Evolutionary conservation across 2,113 vertebrate genomes (phyloP).

Genomic region (Platysteira castanea): DNA sequence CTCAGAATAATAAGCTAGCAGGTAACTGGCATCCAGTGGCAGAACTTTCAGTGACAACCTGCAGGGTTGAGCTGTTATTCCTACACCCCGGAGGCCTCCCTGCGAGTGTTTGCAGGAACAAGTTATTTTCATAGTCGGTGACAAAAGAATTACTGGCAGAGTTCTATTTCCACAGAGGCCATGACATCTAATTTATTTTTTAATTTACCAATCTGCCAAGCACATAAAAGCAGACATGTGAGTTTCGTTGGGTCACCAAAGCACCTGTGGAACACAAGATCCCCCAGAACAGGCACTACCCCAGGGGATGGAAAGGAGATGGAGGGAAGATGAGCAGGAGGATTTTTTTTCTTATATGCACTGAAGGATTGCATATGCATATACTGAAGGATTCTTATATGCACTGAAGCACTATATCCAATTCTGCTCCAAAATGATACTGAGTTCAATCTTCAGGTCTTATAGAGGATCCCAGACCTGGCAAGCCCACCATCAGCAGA

Average conservation of each 20-base stretch:
- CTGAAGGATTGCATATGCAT: no score
- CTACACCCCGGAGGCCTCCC: neutral
- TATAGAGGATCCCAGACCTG: neutral
- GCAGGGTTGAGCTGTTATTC: neutral
- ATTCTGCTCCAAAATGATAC: neutral
- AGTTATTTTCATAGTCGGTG: neutral
- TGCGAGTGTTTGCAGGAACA: neutral
- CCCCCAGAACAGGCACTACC: neutral
- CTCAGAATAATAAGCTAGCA: neutral
- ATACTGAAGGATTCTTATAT: no score
- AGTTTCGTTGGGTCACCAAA: neutral
- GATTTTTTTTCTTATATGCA: no score
- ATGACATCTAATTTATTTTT: neutral
- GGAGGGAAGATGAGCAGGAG: accelerated
- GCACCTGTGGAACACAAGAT: neutral
- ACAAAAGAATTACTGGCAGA: neutral
- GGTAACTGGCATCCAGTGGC: neutral
- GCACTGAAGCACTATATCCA: neutral
- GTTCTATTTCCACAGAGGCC: neutral
- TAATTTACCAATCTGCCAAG: neutral
- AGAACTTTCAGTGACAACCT: neutral
- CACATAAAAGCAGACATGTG: accelerated
- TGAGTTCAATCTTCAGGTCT: neutral
- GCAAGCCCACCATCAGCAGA: neutral
- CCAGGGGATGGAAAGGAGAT: neutral